Evolutionary conservation across 2,113 vertebrate genomes (phyloP), one percentile per base, ranked within the genome.

Genomic region (Steatornis caripensis): DNA sequence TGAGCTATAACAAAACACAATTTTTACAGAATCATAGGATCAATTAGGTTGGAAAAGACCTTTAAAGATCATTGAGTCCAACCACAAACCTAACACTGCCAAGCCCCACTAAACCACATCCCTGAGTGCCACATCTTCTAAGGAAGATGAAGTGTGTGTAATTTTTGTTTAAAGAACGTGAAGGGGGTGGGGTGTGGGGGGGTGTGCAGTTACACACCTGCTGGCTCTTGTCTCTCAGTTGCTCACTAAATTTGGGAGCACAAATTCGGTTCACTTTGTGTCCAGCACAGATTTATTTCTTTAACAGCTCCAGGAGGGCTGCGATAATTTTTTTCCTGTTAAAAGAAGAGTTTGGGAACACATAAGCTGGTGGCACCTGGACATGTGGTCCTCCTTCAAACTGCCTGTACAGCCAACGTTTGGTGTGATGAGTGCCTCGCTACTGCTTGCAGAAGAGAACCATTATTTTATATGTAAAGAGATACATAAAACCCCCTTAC

Each of bases 301-400:
- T 78, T 14, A 6, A 30, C 43, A 46, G 66, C 15, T 46, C 45
- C 49, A 9, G 17, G 30, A 91, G 10, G 6, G 23, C 27, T 87
- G 41, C 5, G 19, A 14, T 10, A 84, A 48, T 30, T 72, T 83
- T 79, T 75, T 18, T 15, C 20, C 10, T 8, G 51, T 36, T 36
- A 30, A 66, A 61, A 37, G 18, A 87, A 39, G 11, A 6, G 4
- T 24, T 75, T 55, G 30, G 36, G 23, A 18, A 27, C 6, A 9
- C 20, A 7, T 0, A 14, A 20, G 27, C 21, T 70, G 46, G 21
- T 71, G 39, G 32, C 34, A 46, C 12, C 53, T 13, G 1, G 12
- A 46, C 2, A 1, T 0, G 0, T 17, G 15, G 11, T 18, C 24
- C 11, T 32, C 24, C 11, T 27, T 66, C 37, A 23, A 7, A 54